These are phyloP conservation scores for Mesembrinibis cayennensis DNA, from an alignment of 2,113 vertebrate species.

Conservation along the genomic window DNA sequence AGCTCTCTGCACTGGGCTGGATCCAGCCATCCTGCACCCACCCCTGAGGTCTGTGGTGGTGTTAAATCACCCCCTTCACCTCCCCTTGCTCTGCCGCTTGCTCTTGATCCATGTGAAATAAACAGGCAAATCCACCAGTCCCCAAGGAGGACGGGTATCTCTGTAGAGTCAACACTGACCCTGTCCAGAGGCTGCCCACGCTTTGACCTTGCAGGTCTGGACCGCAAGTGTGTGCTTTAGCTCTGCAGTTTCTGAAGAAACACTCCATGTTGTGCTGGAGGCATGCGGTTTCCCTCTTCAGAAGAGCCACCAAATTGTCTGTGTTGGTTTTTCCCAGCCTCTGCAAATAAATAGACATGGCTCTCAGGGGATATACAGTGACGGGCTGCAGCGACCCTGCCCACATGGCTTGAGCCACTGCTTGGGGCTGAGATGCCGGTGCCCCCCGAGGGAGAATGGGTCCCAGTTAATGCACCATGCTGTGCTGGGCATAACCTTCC, in stretches of 20 bases:
- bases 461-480: not conserved
- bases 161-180: not conserved
- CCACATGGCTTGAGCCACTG: rapidly evolving
- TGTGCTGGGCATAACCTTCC: not conserved
- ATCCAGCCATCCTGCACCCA: not conserved
- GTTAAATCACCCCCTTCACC: not conserved
- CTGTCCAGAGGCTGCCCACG: not conserved
- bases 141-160: not conserved
- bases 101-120: not conserved
- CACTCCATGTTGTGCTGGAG: not conserved
- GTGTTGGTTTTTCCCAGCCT: not conserved
- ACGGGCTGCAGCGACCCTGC: not conserved
- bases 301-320: not conserved
- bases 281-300: not conserved
- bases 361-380: not conserved
- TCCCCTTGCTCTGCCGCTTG: not conserved
- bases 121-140: not conserved
- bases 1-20: not conserved
- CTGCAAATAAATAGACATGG: not conserved
- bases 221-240: not conserved
- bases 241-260: not conserved
- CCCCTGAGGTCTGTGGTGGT: not conserved
- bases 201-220: not conserved
- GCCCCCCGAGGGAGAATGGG: not conserved
- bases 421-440: rapidly evolving